These are phyloP conservation scores for Solenopsis invicta DNA, from an alignment of 1,140 invertebrate genomes.

Conservation along the genomic window DNA sequence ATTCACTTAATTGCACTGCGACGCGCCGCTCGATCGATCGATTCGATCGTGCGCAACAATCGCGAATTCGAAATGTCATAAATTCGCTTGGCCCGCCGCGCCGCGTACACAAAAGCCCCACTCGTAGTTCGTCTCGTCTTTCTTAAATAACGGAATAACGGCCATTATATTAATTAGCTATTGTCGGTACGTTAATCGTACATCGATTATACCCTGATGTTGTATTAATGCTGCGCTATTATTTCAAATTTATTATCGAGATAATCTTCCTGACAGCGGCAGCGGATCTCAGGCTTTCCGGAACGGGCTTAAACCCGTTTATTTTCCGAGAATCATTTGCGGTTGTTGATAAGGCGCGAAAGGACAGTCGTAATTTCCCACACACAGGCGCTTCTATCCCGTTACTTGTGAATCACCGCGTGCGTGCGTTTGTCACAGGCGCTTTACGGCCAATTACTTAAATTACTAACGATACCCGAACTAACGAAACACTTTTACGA, in stretches of 20 bases:
- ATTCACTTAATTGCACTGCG: constrained; percentile 54
- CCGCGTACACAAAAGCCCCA: too few relatives aligned
- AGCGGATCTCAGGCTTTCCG: background rate
- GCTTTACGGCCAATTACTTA: constrained; percentile 38
- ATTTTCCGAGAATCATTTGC: background rate
- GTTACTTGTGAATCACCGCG: constrained; percentile 5
- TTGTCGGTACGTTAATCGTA: background rate
- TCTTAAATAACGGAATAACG: background rate
- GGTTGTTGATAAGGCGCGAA: background rate
- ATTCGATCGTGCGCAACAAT: constrained; percentile 30
- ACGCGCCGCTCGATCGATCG: constrained; percentile 21
- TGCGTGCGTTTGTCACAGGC: constrained; percentile 25
- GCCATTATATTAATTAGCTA: constrained; percentile 4
- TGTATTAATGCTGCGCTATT: background rate
- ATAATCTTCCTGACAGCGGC: background rate
- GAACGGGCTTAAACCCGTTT: background rate
- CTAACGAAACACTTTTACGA: constrained; percentile 36
- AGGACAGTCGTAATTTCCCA: constrained; percentile 27
- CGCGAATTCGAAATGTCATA: constrained; percentile 25
- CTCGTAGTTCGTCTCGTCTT: too few relatives aligned
- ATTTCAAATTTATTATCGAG: background rate
- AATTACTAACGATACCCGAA: constrained; percentile 23
- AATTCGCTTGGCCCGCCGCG: background rate
- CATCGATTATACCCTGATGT: background rate
- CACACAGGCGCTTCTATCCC: background rate